phyloP scores from a whole-genome alignment of 2,113 vertebrate species.

The Larimichthys polyactis region DNA sequence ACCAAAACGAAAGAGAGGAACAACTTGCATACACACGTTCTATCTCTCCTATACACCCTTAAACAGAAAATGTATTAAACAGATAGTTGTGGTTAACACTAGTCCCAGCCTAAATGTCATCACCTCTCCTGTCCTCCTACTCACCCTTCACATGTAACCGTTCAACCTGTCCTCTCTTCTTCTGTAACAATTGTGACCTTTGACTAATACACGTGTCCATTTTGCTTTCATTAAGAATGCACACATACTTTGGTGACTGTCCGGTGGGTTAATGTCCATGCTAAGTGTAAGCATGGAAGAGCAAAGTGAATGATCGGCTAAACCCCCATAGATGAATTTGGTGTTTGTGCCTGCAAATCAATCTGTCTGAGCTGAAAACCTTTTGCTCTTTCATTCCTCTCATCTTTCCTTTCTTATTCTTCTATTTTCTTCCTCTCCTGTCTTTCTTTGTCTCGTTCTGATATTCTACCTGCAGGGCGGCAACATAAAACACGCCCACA shows the following conservation, averaged over 20 bases:
- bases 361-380: not conserved
- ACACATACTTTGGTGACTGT: not conserved
- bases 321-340: not conserved
- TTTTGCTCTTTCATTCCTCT: not conserved
- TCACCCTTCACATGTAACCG: conserved; percentile 18
- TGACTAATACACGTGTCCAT: not conserved
- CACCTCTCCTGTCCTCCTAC: not conserved
- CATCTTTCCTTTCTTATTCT: not conserved
- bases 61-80: not conserved
- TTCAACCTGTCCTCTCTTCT: not conserved
- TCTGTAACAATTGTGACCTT: conserved; percentile 14
- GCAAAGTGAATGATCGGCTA: not conserved
- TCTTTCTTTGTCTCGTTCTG: conserved; percentile 7
- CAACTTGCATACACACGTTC: not conserved
- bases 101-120: conserved; percentile 27
- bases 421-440: not conserved
- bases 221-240: not conserved
- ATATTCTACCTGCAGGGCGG: conserved; percentile 39
- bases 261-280: not conserved
- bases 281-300: not conserved
- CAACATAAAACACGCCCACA: conserved; percentile 46
- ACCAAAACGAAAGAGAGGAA: conserved; percentile 2
- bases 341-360: not conserved
- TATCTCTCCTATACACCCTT: not conserved
- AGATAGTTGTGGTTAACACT: conserved; percentile 13